phyloP scores from a whole-genome alignment of 2,888 invertebrate species.

The Vesta saturnalis region DNA sequence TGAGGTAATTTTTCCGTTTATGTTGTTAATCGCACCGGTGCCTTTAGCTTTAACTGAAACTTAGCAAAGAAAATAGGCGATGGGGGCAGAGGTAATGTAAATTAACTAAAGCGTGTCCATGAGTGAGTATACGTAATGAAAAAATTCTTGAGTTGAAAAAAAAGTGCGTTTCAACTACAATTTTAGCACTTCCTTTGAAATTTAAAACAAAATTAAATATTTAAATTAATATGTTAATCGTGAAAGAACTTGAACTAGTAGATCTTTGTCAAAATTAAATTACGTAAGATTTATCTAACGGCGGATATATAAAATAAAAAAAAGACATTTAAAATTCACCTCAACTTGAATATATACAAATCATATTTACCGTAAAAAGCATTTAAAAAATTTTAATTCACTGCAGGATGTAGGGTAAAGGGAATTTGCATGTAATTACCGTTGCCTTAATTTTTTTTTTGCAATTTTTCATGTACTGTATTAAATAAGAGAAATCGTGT shows the following conservation, averaged over 20 bases:
- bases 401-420: background rate
- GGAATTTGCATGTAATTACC: conserved; percentile 3
- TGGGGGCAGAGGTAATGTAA: no score
- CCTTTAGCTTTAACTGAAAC: no score
- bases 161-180: background rate
- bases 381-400: background rate
- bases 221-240: conserved; percentile 1
- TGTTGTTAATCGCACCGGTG: no score
- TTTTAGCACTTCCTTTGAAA: background rate
- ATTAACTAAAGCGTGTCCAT: no score
- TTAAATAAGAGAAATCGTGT: conserved; percentile 17
- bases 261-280: conserved; percentile 5
- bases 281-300: conserved; percentile 2
- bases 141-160: background rate
- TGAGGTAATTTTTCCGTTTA: no score
- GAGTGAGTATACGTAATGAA: background rate
- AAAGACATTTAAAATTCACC: conserved; percentile 9
- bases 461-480: background rate
- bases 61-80: no score
- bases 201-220: conserved; percentile 5
- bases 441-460: background rate
- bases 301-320: conserved; percentile 7
- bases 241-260: conserved; percentile 6
- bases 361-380: conserved; percentile 9
- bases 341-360: background rate